phyloP scores from a whole-genome alignment of 1,140 invertebrate genomes.

The Eumeta japonica region DNA sequence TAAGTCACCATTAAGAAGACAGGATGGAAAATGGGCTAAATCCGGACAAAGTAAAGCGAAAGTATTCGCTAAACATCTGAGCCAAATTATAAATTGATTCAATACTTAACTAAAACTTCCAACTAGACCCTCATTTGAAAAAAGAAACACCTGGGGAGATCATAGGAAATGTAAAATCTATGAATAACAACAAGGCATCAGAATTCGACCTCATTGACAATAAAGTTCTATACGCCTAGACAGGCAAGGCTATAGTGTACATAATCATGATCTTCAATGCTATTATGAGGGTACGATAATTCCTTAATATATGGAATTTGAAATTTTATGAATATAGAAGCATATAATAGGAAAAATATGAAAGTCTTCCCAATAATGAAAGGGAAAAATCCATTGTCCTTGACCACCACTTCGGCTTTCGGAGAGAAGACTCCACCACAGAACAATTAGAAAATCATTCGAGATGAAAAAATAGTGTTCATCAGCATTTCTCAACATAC shows the following conservation, averaged over 20 bases:
- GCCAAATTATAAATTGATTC: neutral
- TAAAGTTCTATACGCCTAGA: neutral
- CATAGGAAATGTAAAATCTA: neutral
- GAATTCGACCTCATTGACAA: constrained; percentile 1
- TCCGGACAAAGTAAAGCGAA: too few relatives aligned
- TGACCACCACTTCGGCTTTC: neutral
- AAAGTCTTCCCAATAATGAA: neutral
- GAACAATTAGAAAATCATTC: neutral
- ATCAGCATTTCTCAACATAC: constrained; percentile 3
- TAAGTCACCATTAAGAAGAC: too few relatives aligned
- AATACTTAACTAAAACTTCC: neutral
- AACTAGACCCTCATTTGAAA: neutral
- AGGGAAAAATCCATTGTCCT: neutral
- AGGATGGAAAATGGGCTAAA: too few relatives aligned
- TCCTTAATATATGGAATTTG: neutral
- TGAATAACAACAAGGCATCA: neutral
- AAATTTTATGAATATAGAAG: neutral
- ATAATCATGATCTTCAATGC: neutral
- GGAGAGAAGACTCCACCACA: neutral
- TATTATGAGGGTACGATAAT: neutral
- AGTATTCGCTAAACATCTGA: too few relatives aligned
- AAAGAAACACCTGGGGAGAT: neutral
- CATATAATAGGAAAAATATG: neutral
- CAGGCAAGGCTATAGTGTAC: neutral
- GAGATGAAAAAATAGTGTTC: constrained; percentile 4